Evolutionary conservation across 1,140 invertebrate species (phyloP).

Genomic region (Uloborus diversus): DNA sequence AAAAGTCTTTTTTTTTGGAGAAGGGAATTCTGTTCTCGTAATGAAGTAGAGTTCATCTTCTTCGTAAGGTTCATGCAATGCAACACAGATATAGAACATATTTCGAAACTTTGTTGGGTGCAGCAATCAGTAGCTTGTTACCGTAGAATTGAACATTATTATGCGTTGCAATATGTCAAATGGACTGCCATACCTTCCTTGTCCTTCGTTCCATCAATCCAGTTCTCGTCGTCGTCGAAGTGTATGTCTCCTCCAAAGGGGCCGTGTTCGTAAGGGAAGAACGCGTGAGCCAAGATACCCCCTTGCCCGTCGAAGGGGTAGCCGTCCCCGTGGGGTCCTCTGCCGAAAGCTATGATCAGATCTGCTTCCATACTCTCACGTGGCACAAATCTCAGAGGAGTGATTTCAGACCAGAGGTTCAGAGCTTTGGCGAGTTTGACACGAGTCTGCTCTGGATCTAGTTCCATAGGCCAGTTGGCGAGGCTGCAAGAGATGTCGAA

Average conservation of each 20-base stretch:
- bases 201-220: slow-evolving; percentile 56
- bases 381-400: slow-evolving; percentile 54
- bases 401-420: slow-evolving; percentile 60
- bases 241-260: slow-evolving; percentile 94
- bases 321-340: slow-evolving; percentile 81
- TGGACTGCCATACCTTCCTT: too few species aligned
- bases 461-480: slow-evolving; percentile 72
- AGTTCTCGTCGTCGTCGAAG: slow-evolving; percentile 74
- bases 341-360: slow-evolving; percentile 82
- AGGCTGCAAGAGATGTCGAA: slow-evolving; percentile 66
- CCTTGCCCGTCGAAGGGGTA: slow-evolving; percentile 65
- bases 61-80: too few species aligned
- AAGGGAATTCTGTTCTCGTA: too few species aligned
- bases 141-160: too few species aligned
- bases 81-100: too few species aligned
- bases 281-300: slow-evolving; percentile 85
- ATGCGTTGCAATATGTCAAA: too few species aligned
- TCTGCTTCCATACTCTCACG: slow-evolving; percentile 75
- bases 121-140: too few species aligned
- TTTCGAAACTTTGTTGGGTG: too few species aligned
- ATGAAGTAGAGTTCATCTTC: too few species aligned
- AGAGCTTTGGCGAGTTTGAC: slow-evolving; percentile 58
- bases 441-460: slow-evolving; percentile 66
- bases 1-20: too few species aligned
- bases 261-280: slow-evolving; percentile 74